Conservation (phyloP, 2,888 invertebrate genomes). For the Scrobipalpa atriplicella region DNA sequence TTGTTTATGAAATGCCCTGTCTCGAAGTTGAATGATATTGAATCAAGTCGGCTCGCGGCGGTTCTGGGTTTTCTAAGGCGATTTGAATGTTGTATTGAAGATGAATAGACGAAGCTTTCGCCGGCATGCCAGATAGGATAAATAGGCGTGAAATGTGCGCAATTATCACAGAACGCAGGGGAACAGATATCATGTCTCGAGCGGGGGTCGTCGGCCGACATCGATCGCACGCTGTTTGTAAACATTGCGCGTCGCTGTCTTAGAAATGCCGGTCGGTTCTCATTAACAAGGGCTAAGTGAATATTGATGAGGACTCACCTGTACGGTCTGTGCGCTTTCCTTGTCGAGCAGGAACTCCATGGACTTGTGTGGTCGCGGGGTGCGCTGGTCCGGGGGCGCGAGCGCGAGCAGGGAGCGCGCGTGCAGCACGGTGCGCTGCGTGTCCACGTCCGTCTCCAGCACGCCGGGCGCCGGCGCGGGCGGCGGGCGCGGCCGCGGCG, state of each 20-base stretch:
- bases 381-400: constrained; percentile 77
- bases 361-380: constrained; percentile 90
- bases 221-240: constrained; percentile 75
- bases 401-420: constrained; percentile 79
- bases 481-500: constrained; percentile 70
- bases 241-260: constrained; percentile 56
- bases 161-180: constrained; percentile 30
- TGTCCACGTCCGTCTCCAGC: constrained; percentile 95
- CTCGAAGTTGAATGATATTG: constrained; percentile 21
- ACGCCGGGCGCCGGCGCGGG: constrained; percentile 88
- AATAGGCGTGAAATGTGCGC: constrained; percentile 33
- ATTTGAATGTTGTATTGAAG: constrained; percentile 31
- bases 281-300: constrained; percentile 28
- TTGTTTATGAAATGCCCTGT: constrained; percentile 29
- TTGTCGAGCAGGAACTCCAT: constrained; percentile 98
- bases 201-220: constrained; percentile 58
- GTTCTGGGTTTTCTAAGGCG: constrained; percentile 32
- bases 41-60: neutral
- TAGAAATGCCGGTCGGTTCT: constrained; percentile 28
- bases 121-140: constrained; percentile 23
- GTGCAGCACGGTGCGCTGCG: constrained; percentile 81
- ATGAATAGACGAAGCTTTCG: constrained; percentile 43
- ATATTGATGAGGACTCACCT: constrained; percentile 84
- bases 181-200: constrained; percentile 26
- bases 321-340: constrained; percentile 92